phyloP scores from a whole-genome alignment of 2,888 invertebrate genomes.

The Cheilosia soror region DNA sequence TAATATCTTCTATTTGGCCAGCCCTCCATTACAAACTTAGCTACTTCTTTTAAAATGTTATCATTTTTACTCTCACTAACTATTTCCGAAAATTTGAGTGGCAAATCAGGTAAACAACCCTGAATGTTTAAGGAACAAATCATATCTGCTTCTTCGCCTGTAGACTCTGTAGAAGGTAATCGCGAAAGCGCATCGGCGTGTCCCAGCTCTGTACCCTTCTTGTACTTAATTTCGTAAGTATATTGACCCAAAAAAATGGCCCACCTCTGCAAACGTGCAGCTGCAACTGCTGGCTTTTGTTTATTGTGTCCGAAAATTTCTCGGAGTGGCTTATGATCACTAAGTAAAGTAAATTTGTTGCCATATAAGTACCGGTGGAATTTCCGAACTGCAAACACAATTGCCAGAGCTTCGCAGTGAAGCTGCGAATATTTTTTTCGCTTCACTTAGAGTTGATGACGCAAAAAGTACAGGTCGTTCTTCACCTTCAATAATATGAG shows the following conservation, averaged over 20 bases:
- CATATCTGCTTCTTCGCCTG: constrained; percentile 38
- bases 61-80: constrained; percentile 8
- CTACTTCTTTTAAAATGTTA: no score
- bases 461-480: constrained; percentile 65
- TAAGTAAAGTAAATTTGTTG: constrained; percentile 67
- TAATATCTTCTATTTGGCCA: no score
- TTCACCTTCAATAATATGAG: constrained; percentile 60
- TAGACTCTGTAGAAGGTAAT: constrained; percentile 43
- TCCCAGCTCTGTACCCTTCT: constrained; percentile 13
- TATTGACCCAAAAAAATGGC: constrained; percentile 41
- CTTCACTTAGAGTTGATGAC: constrained; percentile 43
- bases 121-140: constrained; percentile 54
- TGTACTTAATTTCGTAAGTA: constrained; percentile 43
- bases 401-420: constrained; percentile 78
- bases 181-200: constrained; percentile 74
- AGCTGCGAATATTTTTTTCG: constrained; percentile 77
- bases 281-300: constrained; percentile 54
- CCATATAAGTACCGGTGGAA: constrained; percentile 83
- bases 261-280: constrained; percentile 55
- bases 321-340: constrained; percentile 60
- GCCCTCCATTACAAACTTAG: no score
- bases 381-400: constrained; percentile 81
- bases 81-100: constrained; percentile 46
- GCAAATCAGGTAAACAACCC: constrained; percentile 20
- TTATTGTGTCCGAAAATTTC: constrained; percentile 56